Conservation (phyloP, 2,797 vertebrate species). For the Mallotus villosus region DNA sequence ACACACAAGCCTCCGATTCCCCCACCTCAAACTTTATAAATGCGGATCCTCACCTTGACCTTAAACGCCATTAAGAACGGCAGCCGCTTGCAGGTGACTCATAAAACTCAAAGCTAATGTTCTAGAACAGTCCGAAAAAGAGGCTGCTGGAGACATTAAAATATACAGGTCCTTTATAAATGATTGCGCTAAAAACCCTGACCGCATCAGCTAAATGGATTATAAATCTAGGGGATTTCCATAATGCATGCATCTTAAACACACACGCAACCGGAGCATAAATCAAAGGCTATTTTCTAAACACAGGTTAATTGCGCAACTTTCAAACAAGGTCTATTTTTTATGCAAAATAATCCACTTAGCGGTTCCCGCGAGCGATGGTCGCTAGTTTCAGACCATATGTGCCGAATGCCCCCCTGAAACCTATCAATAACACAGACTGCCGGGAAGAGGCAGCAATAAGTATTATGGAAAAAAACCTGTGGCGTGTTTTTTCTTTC, state of each 20-base stretch:
- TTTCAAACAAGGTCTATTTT: constrained; percentile 93
- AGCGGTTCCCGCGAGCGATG: constrained; percentile 84
- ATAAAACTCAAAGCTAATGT: constrained; percentile 89
- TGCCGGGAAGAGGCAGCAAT: constrained; percentile 81
- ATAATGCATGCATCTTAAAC: constrained; percentile 98
- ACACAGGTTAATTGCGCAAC: constrained; percentile 97
- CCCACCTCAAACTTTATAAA: constrained; percentile 82
- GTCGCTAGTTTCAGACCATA: constrained; percentile 76
- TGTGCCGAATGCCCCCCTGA: constrained; percentile 78
- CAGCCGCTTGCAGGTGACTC: constrained; percentile 76
- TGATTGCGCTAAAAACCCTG: constrained; percentile 95
- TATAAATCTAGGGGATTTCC: constrained; percentile 99
- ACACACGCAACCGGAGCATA: constrained; percentile 82
- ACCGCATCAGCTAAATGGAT: constrained; percentile 99
- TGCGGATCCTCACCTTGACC: constrained; percentile 86
- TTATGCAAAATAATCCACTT: constrained; percentile 99
- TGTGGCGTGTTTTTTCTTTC: constrained; percentile 83
- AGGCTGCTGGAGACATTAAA: constrained; percentile 88
- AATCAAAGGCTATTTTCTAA: constrained; percentile 98
- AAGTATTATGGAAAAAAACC: constrained; percentile 85
- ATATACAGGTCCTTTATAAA: constrained; percentile 95
- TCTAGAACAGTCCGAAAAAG: constrained; percentile 83
- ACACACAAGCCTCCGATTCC: constrained; percentile 62
- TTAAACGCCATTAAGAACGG: constrained; percentile 69
- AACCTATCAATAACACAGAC: constrained; percentile 90